Evolutionary conservation across 2,888 invertebrate genomes (phyloP).

Genomic region (Campoplex nolae): DNA sequence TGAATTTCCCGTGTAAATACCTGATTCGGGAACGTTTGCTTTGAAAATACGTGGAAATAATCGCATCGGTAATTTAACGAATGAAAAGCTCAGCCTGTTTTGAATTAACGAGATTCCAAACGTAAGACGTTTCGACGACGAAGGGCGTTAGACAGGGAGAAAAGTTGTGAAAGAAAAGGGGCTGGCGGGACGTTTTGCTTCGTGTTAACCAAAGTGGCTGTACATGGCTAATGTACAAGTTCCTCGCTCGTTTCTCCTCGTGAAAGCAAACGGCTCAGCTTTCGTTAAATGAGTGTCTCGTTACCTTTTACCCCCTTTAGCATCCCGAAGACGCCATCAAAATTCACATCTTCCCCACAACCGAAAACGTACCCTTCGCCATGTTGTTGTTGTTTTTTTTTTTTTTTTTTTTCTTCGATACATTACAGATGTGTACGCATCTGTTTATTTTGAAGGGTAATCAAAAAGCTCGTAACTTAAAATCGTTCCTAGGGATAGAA

Average conservation of each 20-base stretch:
- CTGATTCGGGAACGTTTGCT: not conserved
- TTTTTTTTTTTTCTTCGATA: not conserved
- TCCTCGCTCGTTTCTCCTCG: conserved; percentile 61
- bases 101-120: conserved; percentile 18
- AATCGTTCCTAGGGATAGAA: not conserved
- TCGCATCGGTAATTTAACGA: conserved; percentile 2
- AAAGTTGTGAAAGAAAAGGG: not conserved
- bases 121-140: not conserved
- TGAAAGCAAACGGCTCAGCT: conserved; percentile 57
- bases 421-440: not conserved
- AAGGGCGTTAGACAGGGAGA: not conserved
- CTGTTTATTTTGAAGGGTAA: not conserved
- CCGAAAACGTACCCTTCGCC: conserved; percentile 15
- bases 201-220: conserved; percentile 57
- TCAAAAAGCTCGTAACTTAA: not conserved
- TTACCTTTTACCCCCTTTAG: conserved; percentile 41
- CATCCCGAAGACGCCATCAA: conserved; percentile 22
- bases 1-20: not conserved
- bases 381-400: too few species aligned
- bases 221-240: conserved; percentile 59
- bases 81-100: conserved; percentile 31
- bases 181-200: conserved; percentile 40
- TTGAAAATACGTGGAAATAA: not conserved
- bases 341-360: conserved; percentile 22
- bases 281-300: conserved; percentile 58